A percentile compares a stretch with the other conserved stretches of the same genome.
These are phyloP conservation scores for Sminthurides bifidus DNA, from an alignment of 1,140 invertebrate genomes.

Conservation along the genomic window DNA sequence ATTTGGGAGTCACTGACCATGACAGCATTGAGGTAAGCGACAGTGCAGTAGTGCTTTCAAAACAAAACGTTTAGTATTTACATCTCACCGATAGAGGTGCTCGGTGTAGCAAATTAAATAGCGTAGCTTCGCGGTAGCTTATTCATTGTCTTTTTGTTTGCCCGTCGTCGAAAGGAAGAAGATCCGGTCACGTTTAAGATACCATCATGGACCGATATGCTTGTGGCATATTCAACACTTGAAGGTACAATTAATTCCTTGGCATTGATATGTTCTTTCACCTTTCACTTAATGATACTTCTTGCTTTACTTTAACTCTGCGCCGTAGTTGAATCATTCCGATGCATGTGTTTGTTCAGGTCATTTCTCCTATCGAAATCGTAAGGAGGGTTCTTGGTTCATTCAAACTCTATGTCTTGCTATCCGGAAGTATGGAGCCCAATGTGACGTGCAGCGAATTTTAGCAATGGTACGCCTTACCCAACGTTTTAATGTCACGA, in stretches of 20 bases:
- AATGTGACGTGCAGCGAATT: background rate
- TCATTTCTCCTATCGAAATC: conserved; percentile 52
- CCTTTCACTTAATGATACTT: conserved; percentile 1
- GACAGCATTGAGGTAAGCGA: too few species aligned
- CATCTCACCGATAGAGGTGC: background rate
- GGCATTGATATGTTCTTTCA: too few species aligned
- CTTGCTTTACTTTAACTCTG: background rate
- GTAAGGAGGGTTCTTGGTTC: conserved; percentile 54
- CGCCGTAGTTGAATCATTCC: too few species aligned
- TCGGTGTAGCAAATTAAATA: background rate
- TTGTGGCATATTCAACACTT: conserved; percentile 53
- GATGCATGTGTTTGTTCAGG: too few species aligned
- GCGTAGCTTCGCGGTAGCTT: background rate
- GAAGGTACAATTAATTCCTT: conserved; percentile 38
- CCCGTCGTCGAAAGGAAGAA: too few species aligned
- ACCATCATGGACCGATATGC: conserved; percentile 48
- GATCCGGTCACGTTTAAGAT: too few species aligned
- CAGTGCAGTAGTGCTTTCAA: too few species aligned
- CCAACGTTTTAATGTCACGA: background rate
- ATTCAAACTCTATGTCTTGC: conserved; percentile 59
- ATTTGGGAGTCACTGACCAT: background rate
- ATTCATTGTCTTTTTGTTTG: background rate
- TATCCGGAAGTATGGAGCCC: conserved; percentile 49
- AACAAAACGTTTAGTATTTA: too few species aligned
- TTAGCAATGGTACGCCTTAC: background rate